These are phyloP conservation scores for Tylochromis polylepis DNA, from an alignment of 2,113 vertebrate genomes.

Conservation along the genomic window DNA sequence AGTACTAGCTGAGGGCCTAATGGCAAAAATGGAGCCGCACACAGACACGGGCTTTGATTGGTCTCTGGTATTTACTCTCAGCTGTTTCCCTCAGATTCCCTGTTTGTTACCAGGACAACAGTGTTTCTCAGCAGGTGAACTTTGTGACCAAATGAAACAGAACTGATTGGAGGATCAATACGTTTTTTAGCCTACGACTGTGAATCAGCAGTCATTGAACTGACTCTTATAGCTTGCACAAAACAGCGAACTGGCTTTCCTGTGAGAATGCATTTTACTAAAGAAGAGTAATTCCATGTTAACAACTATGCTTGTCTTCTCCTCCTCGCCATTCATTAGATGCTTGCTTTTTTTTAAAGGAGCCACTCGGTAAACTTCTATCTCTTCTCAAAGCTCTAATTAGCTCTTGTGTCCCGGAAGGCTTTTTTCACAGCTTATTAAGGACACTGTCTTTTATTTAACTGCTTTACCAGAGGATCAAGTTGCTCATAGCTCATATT, in stretches of 20 bases:
- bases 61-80: not conserved
- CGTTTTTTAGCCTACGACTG: not conserved
- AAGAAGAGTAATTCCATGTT: not conserved
- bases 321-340: not conserved
- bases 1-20: not conserved
- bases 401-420: not conserved
- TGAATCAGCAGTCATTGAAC: not conserved
- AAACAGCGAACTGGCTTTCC: not conserved
- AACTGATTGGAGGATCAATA: slow-evolving; percentile 32
- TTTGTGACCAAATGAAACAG: slow-evolving; percentile 63
- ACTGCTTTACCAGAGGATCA: not conserved
- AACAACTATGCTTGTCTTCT: not conserved
- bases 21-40: not conserved
- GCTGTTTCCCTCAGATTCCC: not conserved
- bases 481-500: not conserved
- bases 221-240: not conserved
- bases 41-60: not conserved
- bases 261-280: not conserved
- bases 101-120: slow-evolving; percentile 44
- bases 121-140: slow-evolving; percentile 50
- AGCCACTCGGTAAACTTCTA: not conserved
- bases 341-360: not conserved
- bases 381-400: not conserved
- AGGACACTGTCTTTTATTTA: not conserved
- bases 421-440: not conserved